Conservation (phyloP, 2,113 vertebrate species). For the Struthidea cinerea region DNA sequence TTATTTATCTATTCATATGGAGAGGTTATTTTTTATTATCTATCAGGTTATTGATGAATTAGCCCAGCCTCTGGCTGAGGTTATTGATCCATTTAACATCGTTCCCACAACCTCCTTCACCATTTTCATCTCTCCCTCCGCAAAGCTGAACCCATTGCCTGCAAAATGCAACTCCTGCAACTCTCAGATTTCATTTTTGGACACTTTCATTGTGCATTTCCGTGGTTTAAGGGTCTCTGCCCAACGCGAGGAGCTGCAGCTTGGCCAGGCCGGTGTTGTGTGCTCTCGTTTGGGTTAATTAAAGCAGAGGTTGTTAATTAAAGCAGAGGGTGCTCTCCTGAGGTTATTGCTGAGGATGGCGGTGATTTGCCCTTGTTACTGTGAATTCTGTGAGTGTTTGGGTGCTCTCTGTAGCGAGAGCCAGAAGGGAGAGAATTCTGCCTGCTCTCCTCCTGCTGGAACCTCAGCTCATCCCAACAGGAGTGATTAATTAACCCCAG, state of each 20-base stretch:
- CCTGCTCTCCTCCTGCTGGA: not conserved
- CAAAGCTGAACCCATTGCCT: not conserved
- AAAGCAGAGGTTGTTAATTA: not conserved
- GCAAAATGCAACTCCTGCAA: not conserved
- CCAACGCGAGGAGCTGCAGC: not conserved
- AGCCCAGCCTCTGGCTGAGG: not conserved
- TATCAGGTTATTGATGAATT: not conserved
- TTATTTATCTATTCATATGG: not conserved
- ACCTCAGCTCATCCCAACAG: accelerated
- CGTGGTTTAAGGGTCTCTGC: not conserved
- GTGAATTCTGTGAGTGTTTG: not conserved
- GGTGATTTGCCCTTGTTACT: not conserved
- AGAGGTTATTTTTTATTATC: not conserved
- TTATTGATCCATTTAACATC: not conserved
- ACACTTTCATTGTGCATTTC: not conserved
- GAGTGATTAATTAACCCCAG: accelerated
- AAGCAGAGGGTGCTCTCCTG: not conserved
- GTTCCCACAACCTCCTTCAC: accelerated
- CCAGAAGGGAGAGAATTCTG: not conserved
- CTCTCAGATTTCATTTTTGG: not conserved
- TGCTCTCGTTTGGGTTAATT: not conserved
- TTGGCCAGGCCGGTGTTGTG: not conserved
- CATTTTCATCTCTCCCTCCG: not conserved
- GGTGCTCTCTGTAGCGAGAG: not conserved
- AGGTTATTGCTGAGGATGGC: not conserved